phyloP scores from a whole-genome alignment of 2,888 invertebrate species.

The Dicyrtoma fusca region DNA sequence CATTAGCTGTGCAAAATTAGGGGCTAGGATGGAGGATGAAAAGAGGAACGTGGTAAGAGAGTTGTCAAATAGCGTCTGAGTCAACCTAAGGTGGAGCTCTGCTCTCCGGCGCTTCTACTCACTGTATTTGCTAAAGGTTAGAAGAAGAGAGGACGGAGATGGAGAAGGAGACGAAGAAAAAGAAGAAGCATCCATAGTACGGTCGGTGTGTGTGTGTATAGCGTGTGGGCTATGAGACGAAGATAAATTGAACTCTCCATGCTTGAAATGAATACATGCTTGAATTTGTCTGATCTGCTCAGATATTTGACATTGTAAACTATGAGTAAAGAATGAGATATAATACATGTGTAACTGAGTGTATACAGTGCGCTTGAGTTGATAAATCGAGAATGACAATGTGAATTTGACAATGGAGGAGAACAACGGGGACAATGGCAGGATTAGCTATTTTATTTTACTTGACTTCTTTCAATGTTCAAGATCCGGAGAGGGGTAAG shows the following conservation, averaged over 20 bases:
- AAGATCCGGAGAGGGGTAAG: constrained; percentile 26
- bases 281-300: constrained; percentile 14
- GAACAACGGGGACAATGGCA: constrained; percentile 39
- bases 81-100: background rate
- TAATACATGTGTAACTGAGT: background rate
- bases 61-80: too few species aligned
- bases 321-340: background rate
- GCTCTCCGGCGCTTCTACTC: background rate
- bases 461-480: constrained; percentile 30
- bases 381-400: constrained; percentile 42
- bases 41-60: too few species aligned
- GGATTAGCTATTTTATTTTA: constrained; percentile 39
- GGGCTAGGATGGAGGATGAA: too few species aligned
- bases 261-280: constrained; percentile 12
- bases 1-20: constrained; percentile 13
- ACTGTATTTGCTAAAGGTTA: constrained; percentile 12
- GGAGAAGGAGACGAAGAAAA: background rate
- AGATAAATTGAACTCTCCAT: background rate
- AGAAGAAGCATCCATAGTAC: background rate
- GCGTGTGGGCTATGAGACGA: background rate
- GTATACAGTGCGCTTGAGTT: constrained; percentile 15
- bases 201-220: background rate
- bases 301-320: constrained; percentile 22
- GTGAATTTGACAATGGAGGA: constrained; percentile 37
- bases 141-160: background rate